phyloP scores from a whole-genome alignment of 2,888 invertebrate genomes.

The Anthophora plumipes region DNA sequence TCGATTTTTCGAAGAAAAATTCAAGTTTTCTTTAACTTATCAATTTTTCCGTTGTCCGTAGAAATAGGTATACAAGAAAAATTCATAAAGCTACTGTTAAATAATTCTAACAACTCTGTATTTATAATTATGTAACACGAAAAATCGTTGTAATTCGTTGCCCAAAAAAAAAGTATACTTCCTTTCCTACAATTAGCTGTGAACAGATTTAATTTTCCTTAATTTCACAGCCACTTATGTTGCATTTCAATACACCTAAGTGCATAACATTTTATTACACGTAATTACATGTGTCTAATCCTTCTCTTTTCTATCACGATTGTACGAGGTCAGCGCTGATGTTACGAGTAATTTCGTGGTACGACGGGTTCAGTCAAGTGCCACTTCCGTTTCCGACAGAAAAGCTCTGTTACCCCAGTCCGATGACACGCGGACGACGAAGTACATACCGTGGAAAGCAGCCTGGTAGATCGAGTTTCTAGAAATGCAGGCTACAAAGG shows the following conservation, averaged over 20 bases:
- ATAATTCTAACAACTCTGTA: too few relatives aligned
- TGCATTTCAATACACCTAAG: background rate
- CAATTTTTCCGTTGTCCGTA: too few relatives aligned
- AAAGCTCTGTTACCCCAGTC: slow-evolving; percentile 48
- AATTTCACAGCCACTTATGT: background rate
- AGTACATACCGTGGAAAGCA: slow-evolving; percentile 29
- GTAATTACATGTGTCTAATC: background rate
- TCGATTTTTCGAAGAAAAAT: too few relatives aligned
- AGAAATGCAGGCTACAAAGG: slow-evolving; percentile 42
- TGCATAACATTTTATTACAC: slow-evolving; percentile 1
- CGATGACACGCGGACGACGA: slow-evolving; percentile 41
- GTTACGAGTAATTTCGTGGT: slow-evolving; percentile 43
- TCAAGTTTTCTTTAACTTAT: too few relatives aligned
- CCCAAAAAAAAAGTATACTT: background rate
- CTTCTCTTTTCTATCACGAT: background rate
- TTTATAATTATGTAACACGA: too few relatives aligned
- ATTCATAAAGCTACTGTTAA: too few relatives aligned
- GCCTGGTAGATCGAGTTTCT: slow-evolving; percentile 54
- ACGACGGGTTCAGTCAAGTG: slow-evolving; percentile 35
- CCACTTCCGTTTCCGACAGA: slow-evolving; percentile 47
- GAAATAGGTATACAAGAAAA: too few relatives aligned
- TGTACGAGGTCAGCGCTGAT: slow-evolving; percentile 22
- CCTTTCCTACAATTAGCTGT: background rate
- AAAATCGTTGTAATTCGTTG: too few relatives aligned
- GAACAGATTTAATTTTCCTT: background rate